Evolutionary conservation across 2,797 vertebrate genomes (phyloP).

Genomic region (Melanogrammus aeglefinus): DNA sequence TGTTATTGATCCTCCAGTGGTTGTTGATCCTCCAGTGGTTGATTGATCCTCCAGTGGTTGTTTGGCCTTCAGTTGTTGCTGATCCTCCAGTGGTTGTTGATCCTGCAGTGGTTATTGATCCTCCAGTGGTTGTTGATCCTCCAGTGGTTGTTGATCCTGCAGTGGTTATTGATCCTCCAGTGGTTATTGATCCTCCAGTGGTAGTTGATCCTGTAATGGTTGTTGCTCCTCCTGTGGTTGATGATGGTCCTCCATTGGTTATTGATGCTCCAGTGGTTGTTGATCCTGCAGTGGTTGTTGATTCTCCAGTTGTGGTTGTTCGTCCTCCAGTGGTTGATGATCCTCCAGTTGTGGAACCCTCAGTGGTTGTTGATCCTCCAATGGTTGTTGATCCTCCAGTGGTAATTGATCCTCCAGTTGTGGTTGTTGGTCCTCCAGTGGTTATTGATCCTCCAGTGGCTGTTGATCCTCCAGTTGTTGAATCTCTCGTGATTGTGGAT

Average conservation of each 20-base stretch:
- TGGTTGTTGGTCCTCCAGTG: background rate
- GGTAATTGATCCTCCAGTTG: background rate
- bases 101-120: no score
- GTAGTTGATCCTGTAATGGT: no score
- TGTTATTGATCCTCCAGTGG: no score
- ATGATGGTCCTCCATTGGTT: no score
- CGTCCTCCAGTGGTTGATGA: background rate
- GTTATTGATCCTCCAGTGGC: background rate
- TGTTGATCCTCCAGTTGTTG: background rate
- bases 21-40: no score
- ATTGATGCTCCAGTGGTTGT: background rate
- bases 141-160: no score
- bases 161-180: background rate
- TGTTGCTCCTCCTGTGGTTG: no score
- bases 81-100: no score
- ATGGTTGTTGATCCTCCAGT: background rate
- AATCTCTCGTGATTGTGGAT: no score
- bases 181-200: background rate
- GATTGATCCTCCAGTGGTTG: no score
- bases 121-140: no score
- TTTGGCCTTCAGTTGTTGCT: no score
- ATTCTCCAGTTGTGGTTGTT: background rate
- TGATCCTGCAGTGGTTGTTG: background rate
- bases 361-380: background rate
- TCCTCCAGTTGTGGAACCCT: background rate